These are phyloP conservation scores for Styela clava DNA, from an alignment of 23 tunicate species.

Conservation along the genomic window DNA sequence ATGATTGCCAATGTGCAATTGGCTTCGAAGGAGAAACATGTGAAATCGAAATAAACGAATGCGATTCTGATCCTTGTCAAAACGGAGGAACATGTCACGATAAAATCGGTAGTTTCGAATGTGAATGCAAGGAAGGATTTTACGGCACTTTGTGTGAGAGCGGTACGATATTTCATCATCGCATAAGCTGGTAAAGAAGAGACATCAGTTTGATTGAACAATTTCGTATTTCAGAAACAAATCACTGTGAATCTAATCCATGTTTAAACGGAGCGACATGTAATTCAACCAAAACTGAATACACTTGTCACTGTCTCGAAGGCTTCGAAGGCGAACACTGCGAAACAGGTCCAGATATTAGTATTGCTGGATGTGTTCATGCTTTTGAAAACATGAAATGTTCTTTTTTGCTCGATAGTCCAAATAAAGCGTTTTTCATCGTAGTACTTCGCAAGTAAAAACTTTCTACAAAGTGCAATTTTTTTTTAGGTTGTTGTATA, in stretches of 20 bases:
- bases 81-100: slow-evolving; percentile 21
- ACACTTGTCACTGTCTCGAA: neutral
- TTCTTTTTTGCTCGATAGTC: neutral
- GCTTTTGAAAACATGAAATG: neutral
- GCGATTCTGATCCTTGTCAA: slow-evolving; percentile 33
- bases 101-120: neutral
- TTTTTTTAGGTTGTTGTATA: too few relatives aligned
- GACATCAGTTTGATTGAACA: neutral
- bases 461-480: too few relatives aligned
- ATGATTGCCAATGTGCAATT: neutral
- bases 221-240: neutral
- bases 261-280: slow-evolving; percentile 23
- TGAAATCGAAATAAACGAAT: slow-evolving; percentile 28
- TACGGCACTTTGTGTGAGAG: neutral
- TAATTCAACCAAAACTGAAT: neutral
- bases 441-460: too few relatives aligned
- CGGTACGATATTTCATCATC: neutral
- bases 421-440: too few relatives aligned
- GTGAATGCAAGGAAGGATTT: slow-evolving; percentile 2
- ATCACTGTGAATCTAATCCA: slow-evolving; percentile 7
- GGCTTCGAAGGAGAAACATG: slow-evolving; percentile 28
- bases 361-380: neutral
- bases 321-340: slow-evolving; percentile 26
- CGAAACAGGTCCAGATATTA: slow-evolving; percentile 6
- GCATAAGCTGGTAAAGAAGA: neutral